Evolutionary conservation across 2,113 vertebrate species (phyloP).

Genomic region (Trinectes maculatus): DNA sequence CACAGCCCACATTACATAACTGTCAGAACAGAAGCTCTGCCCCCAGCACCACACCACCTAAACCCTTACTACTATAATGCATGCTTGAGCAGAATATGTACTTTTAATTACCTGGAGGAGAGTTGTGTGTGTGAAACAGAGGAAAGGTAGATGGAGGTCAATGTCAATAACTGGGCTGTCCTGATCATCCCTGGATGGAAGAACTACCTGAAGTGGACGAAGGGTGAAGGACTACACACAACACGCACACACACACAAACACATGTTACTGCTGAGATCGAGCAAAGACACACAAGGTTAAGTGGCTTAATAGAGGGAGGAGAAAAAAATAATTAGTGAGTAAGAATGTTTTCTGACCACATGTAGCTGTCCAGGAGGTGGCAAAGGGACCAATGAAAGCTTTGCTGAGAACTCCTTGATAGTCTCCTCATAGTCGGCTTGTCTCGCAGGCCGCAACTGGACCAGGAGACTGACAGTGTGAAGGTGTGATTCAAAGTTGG

Average conservation of each 20-base stretch:
- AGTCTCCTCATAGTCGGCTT: constrained; percentile 85
- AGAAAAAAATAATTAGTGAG: neutral
- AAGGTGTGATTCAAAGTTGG: neutral
- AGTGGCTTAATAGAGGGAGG: neutral
- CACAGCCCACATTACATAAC: too few species aligned
- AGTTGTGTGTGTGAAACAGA: constrained; percentile 88
- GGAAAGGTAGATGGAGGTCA: constrained; percentile 91
- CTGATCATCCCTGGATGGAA: constrained; percentile 88
- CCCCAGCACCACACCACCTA: too few species aligned
- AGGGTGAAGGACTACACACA: constrained; percentile 86
- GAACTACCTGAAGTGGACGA: constrained; percentile 90
- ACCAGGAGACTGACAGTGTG: constrained; percentile 81
- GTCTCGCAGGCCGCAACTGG: constrained; percentile 85
- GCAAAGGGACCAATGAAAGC: constrained; percentile 89
- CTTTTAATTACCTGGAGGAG: constrained; percentile 93
- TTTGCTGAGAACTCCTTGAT: constrained; percentile 95
- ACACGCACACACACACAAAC: constrained; percentile 15
- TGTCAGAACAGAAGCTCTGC: too few species aligned
- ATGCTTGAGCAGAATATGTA: too few species aligned
- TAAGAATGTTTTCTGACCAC: constrained; percentile 84
- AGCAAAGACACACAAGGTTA: too few species aligned
- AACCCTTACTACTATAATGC: neutral
- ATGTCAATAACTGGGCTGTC: constrained; percentile 90
- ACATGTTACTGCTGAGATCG: neutral
- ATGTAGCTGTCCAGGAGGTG: constrained; percentile 92